Evolutionary conservation across 2,797 vertebrate genomes (phyloP).

Genomic region (Pseudomugil gertrudae): DNA sequence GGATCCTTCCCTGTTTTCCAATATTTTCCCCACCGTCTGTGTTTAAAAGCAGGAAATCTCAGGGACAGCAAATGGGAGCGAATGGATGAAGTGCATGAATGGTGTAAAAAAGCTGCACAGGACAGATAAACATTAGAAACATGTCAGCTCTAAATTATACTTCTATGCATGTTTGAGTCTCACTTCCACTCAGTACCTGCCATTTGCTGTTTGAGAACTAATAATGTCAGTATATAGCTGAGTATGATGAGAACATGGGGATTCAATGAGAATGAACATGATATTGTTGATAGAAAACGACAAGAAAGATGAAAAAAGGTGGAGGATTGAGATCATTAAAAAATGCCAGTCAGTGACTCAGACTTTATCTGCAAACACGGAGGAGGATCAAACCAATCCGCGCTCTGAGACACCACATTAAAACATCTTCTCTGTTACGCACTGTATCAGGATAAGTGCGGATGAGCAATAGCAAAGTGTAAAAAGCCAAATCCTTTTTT

Average conservation of each 20-base stretch:
- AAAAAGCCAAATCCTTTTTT: slow-evolving; percentile 38
- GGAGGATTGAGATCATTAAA: slow-evolving; percentile 66
- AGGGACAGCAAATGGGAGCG: slow-evolving; percentile 19
- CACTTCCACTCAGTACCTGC: slow-evolving; percentile 39
- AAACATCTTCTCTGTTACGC: slow-evolving; percentile 25
- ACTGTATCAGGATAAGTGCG: slow-evolving; percentile 32
- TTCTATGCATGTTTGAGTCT: neutral
- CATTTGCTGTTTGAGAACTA: slow-evolving; percentile 29
- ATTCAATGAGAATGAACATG: slow-evolving; percentile 10
- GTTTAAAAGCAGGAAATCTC: slow-evolving; percentile 43
- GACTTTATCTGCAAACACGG: slow-evolving; percentile 62
- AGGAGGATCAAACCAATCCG: slow-evolving; percentile 68
- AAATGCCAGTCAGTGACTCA: slow-evolving; percentile 69
- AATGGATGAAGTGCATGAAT: slow-evolving; percentile 51
- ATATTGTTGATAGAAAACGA: slow-evolving; percentile 49
- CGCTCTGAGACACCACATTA: slow-evolving; percentile 44
- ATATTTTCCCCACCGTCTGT: slow-evolving; percentile 49
- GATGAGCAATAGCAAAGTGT: slow-evolving; percentile 25
- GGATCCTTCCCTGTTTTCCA: slow-evolving; percentile 43
- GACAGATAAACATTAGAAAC: slow-evolving; percentile 46
- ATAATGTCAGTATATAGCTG: slow-evolving; percentile 22
- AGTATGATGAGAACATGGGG: slow-evolving; percentile 12
- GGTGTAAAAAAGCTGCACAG: slow-evolving; percentile 37
- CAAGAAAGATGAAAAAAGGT: slow-evolving; percentile 47
- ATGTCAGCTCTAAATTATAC: slow-evolving; percentile 33